Evolutionary conservation across 2,797 vertebrate genomes (phyloP).

Genomic region (Enteromius viviparus): DNA sequence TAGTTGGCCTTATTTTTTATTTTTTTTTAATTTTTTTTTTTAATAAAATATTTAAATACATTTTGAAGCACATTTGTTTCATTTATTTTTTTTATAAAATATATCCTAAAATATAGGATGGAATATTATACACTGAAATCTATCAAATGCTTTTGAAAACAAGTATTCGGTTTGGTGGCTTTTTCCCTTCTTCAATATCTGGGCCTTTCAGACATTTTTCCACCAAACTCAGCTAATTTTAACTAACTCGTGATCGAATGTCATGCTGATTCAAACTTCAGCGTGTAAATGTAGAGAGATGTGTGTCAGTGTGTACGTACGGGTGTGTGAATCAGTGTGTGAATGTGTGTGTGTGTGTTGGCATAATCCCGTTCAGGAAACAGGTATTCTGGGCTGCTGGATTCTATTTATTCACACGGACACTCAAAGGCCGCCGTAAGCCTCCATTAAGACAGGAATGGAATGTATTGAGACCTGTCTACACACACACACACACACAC

Average conservation of each 20-base stretch:
- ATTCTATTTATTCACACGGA: slow-evolving; percentile 52
- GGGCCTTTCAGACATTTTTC: not conserved
- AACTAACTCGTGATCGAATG: not conserved
- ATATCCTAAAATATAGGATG: too few relatives aligned
- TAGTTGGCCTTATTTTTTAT: too few relatives aligned
- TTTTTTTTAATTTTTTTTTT: too few relatives aligned
- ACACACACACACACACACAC: slow-evolving; percentile 50
- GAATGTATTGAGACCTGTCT: slow-evolving; percentile 55
- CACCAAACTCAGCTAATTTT: not conserved
- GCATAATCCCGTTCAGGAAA: slow-evolving; percentile 55
- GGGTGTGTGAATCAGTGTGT: slow-evolving; percentile 26
- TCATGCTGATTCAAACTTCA: not conserved
- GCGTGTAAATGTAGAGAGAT: slow-evolving; percentile 16
- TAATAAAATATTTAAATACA: not conserved
- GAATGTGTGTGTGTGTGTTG: slow-evolving; percentile 38
- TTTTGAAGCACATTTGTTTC: not conserved
- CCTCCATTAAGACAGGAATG: slow-evolving; percentile 56
- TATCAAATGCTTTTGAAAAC: not conserved
- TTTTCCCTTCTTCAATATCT: not conserved
- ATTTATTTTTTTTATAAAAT: not conserved
- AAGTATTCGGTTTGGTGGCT: not conserved
- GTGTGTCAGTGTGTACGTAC: slow-evolving; percentile 23
- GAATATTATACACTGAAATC: not conserved
- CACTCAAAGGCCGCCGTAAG: slow-evolving; percentile 48
- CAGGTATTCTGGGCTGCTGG: slow-evolving; percentile 64